Percentiles rank a stretch among this genome's conserved stretches.
Evolutionary conservation across 2,113 vertebrate species (phyloP).

Genomic region (Callipepla squamata): DNA sequence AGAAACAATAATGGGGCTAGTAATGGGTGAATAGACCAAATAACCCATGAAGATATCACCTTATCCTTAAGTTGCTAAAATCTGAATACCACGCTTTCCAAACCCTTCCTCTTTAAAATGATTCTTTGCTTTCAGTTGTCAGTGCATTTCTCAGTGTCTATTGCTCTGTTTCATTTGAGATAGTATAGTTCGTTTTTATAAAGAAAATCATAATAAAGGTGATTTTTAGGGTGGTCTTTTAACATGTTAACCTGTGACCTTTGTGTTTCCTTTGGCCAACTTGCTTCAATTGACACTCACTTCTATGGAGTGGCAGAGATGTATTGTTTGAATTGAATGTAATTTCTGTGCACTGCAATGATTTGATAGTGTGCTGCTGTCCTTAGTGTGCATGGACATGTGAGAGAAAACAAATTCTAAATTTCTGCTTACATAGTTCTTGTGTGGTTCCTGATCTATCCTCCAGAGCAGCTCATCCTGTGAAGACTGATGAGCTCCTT

Average conservation of each 20-base stretch:
- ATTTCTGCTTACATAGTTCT: neutral
- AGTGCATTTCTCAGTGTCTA: neutral
- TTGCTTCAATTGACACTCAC: neutral
- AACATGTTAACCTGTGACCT: neutral
- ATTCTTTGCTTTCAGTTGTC: neutral
- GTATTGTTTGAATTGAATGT: neutral
- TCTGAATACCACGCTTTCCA: neutral
- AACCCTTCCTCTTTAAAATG: neutral
- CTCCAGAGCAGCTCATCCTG: neutral
- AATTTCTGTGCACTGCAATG: neutral
- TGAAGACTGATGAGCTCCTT: neutral
- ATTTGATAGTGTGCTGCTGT: neutral
- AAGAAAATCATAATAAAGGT: neutral
- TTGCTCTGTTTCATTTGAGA: neutral
- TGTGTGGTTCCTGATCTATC: neutral
- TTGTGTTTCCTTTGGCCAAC: neutral
- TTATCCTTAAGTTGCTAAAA: neutral
- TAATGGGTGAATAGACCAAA: neutral
- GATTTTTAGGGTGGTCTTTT: neutral
- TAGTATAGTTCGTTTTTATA: neutral
- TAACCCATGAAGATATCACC: neutral
- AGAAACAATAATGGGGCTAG: neutral
- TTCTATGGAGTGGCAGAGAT: neutral
- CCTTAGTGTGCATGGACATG: neutral
- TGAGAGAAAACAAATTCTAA: neutral